phyloP scores from a whole-genome alignment of 2,113 vertebrate species.

The Pan paniscus region DNA sequence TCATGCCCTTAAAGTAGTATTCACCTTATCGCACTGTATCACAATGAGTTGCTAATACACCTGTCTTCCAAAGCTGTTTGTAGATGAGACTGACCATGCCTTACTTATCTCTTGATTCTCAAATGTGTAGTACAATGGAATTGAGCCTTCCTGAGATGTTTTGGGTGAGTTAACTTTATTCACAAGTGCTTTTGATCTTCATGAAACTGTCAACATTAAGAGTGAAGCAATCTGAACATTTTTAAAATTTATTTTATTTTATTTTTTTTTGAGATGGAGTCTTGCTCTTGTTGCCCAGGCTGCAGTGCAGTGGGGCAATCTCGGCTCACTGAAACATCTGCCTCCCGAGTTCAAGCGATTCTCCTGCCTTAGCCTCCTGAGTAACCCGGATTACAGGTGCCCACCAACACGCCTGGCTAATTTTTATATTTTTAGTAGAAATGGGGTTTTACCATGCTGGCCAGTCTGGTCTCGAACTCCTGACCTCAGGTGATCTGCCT shows the following conservation, averaged over 20 bases:
- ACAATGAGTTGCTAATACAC: background rate
- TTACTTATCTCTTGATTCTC: background rate
- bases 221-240: background rate
- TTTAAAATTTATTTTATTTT: background rate
- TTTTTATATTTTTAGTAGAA: no score
- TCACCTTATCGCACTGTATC: background rate
- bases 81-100: background rate
- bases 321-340: no score
- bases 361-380: no score
- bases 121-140: background rate
- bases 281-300: no score
- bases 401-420: no score
- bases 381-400: no score
- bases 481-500: no score
- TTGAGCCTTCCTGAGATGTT: background rate
- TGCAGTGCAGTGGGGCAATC: no score
- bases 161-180: background rate
- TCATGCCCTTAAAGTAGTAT: background rate
- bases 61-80: background rate
- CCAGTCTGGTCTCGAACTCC: no score
- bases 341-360: no score
- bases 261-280: background rate
- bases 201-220: background rate
- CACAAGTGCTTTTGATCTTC: background rate
- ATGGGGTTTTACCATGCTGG: no score